Evolutionary conservation across 2,888 invertebrate species (phyloP).

Genomic region (Chalcosyrphus nemorum): DNA sequence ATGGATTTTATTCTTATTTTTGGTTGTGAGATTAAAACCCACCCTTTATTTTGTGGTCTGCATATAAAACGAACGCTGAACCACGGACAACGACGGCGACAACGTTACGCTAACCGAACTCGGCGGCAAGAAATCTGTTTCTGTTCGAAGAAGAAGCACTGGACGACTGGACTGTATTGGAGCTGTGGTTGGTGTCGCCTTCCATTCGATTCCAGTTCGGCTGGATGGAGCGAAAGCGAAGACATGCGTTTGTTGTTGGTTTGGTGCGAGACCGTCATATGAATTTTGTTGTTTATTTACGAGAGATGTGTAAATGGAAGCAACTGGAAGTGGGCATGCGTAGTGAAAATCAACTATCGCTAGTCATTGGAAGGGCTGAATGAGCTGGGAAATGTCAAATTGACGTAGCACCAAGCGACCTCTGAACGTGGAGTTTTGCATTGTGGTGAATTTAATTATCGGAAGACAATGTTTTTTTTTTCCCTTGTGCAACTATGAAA

Average conservation of each 20-base stretch:
- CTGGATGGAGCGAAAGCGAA: slow-evolving; percentile 46
- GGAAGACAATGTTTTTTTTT: no score
- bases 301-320: slow-evolving; percentile 58
- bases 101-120: slow-evolving; percentile 44
- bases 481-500: no score
- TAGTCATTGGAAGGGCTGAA: slow-evolving; percentile 4
- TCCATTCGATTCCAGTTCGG: slow-evolving; percentile 62
- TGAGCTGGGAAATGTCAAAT: slow-evolving; percentile 41
- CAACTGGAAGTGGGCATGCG: slow-evolving; percentile 56
- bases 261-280: slow-evolving; percentile 20
- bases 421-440: slow-evolving; percentile 23
- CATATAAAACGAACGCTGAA: slow-evolving; percentile 6
- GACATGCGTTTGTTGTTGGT: slow-evolving; percentile 44
- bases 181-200: slow-evolving; percentile 40
- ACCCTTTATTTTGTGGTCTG: slow-evolving; percentile 2
- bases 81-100: slow-evolving; percentile 14
- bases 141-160: slow-evolving; percentile 38
- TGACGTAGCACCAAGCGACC: slow-evolving; percentile 12
- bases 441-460: slow-evolving; percentile 33
- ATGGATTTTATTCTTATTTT: slow-evolving; percentile 1
- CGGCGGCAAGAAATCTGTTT: slow-evolving; percentile 62
- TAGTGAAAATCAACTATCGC: neutral
- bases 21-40: neutral
- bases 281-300: slow-evolving; percentile 69
- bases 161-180: slow-evolving; percentile 59